These are phyloP conservation scores for Cryptomyrus ogoouensis DNA, from an alignment of 2,113 vertebrate species.

Conservation along the genomic window DNA sequence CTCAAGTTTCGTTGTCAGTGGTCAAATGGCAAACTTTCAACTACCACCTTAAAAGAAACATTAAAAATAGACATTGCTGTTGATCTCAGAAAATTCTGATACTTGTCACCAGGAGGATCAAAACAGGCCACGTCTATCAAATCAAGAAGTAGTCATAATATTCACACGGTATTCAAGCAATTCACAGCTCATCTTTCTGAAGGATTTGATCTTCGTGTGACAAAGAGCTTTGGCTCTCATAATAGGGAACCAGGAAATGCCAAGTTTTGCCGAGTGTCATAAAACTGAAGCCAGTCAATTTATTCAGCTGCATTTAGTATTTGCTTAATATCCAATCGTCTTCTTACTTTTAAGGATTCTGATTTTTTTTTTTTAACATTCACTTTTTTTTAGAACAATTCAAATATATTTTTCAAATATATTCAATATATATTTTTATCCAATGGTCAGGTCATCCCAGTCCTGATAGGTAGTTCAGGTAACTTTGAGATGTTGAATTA, in stretches of 20 bases:
- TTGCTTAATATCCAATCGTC: not conserved
- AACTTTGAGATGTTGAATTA: not conserved
- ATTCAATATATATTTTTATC: no score
- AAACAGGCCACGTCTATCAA: not conserved
- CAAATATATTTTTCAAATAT: not conserved
- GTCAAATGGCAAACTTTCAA: not conserved
- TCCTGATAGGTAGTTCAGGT: not conserved
- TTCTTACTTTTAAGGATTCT: not conserved
- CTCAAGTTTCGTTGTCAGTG: not conserved
- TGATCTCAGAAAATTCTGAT: not conserved
- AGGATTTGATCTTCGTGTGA: not conserved
- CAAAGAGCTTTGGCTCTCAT: not conserved
- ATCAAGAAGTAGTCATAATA: not conserved
- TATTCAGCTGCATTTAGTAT: not conserved
- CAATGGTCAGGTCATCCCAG: not conserved
- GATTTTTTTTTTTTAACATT: not conserved
- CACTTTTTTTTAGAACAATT: not conserved
- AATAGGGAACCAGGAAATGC: not conserved
- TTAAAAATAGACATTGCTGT: not conserved
- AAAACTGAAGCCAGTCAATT: not conserved
- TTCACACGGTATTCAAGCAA: not conserved
- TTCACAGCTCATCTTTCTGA: not conserved
- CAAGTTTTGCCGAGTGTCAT: not conserved
- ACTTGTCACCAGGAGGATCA: not conserved
- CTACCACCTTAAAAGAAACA: not conserved